Base-by-base conservation (phyloP, 2,113 vertebrate species). In the Carassius carassius region DNA sequence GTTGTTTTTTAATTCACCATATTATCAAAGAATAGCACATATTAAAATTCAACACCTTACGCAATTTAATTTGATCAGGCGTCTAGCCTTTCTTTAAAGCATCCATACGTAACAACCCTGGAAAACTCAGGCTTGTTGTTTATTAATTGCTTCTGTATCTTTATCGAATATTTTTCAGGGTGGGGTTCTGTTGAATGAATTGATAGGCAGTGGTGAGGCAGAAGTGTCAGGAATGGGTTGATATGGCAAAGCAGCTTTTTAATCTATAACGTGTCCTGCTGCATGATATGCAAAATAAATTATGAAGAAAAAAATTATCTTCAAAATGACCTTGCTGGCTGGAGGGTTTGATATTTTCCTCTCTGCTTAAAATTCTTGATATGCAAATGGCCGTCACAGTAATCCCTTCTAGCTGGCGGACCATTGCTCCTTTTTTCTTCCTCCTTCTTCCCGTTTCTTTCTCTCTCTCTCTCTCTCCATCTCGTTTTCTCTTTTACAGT, bases 291-390 rank as follows among this genome's bases (percentile, higher is more conserved):
- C 93, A 91, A 93, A 92, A 93, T 91, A 92, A 93, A 92, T 92
- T 89, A 91, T 90, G 91, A 93, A 88, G 83, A 87, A 86, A 90
- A 29, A 89, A 90, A 93, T 92, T 91, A 92, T 96, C 95, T 96
- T 93, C 89, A 91, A 62, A 92, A 92, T 94, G 95, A 95, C 95
- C 95, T 96, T 95, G 95, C 92, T 93, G 73, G 83, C 94, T 90
- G 91, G 90, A 94, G 94, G 94, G 95, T 94, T 93, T 94, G 87
- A 93, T 93, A 94, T 95, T 93, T 94, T 93, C 90, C 89, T 92
- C 91, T 87, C 94, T 90, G 89, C 92, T 96, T 87, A 41, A 92
- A 95, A 87, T 86, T 94, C 94, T 93, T 92, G 94, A 95, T 89
- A 94, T 92, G 94, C 93, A 93, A 94, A 95, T 95, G 89, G 44